Percentiles rank a stretch among this genome's conserved stretches.
Conservation (phyloP, 2,113 vertebrate genomes). For the Neolamprologus modestus region DNA sequence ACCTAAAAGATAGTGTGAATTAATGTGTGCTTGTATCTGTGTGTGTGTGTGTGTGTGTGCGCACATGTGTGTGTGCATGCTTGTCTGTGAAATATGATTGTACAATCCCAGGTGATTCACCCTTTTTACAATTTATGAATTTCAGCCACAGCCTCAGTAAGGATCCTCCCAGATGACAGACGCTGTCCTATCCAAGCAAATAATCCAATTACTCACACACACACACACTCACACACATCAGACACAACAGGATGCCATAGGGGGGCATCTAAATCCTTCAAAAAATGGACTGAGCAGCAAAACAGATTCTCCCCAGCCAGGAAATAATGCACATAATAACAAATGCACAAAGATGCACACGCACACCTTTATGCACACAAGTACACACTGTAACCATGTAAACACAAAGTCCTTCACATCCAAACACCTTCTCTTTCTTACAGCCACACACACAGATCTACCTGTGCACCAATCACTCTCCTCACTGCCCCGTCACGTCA, state of each 20-base stretch:
- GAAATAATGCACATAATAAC: background rate
- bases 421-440: background rate
- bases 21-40: too few species aligned
- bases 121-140: constrained; percentile 32
- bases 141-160: constrained; percentile 3
- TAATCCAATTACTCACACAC: constrained; percentile 37
- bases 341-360: background rate
- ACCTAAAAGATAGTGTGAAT: too few species aligned
- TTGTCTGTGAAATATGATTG: background rate
- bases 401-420: background rate
- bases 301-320: constrained; percentile 7
- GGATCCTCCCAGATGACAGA: constrained; percentile 27
- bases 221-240: background rate
- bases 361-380: background rate
- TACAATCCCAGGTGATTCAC: constrained; percentile 29
- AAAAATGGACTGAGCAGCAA: constrained; percentile 13
- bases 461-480: background rate
- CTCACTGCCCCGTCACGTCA: background rate
- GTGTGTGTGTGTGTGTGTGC: too few species aligned
- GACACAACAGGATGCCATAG: background rate
- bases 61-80: background rate
- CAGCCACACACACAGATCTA: background rate
- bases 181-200: constrained; percentile 19
- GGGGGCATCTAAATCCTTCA: constrained; percentile 22
- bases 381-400: background rate